These are phyloP conservation scores for Netelia inedita DNA, from an alignment of 2,888 invertebrate species.

Conservation along the genomic window DNA sequence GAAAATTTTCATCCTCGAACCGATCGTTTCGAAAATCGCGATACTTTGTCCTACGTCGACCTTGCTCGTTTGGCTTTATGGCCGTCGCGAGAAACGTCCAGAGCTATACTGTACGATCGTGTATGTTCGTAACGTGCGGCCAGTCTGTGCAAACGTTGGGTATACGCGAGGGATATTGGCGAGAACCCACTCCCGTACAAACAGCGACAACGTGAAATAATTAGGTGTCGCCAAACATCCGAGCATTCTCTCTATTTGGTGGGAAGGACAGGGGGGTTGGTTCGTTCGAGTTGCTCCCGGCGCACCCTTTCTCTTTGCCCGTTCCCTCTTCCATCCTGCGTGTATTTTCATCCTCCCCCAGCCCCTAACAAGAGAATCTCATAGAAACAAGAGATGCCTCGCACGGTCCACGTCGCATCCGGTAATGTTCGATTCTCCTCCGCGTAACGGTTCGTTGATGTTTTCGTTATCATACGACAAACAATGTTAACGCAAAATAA, in stretches of 20 bases:
- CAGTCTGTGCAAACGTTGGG: slow-evolving; percentile 61
- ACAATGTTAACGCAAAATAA: slow-evolving; percentile 16
- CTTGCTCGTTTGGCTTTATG: slow-evolving; percentile 19
- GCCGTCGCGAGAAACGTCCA: slow-evolving; percentile 5
- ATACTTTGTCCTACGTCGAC: neutral
- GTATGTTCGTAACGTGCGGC: slow-evolving; percentile 20
- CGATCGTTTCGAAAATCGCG: neutral
- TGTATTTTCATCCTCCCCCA: slow-evolving; percentile 6
- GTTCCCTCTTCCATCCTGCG: neutral
- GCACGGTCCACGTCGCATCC: neutral
- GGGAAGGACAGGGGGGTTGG: slow-evolving; percentile 5
- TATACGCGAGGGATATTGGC: slow-evolving; percentile 37
- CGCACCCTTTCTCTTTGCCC: slow-evolving; percentile 50
- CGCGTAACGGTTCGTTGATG: neutral
- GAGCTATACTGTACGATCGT: slow-evolving; percentile 24
- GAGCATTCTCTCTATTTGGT: slow-evolving; percentile 71
- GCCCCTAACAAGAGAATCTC: slow-evolving; percentile 10
- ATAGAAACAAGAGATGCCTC: slow-evolving; percentile 18
- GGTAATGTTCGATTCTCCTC: neutral
- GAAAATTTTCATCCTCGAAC: neutral
- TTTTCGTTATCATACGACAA: slow-evolving; percentile 40
- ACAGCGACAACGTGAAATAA: slow-evolving; percentile 73
- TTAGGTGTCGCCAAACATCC: slow-evolving; percentile 76
- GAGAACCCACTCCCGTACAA: slow-evolving; percentile 49
- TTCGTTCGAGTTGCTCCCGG: slow-evolving; percentile 28